Evolutionary conservation across 2,797 vertebrate genomes (phyloP).

Genomic region (Threskiornis aethiopicus): DNA sequence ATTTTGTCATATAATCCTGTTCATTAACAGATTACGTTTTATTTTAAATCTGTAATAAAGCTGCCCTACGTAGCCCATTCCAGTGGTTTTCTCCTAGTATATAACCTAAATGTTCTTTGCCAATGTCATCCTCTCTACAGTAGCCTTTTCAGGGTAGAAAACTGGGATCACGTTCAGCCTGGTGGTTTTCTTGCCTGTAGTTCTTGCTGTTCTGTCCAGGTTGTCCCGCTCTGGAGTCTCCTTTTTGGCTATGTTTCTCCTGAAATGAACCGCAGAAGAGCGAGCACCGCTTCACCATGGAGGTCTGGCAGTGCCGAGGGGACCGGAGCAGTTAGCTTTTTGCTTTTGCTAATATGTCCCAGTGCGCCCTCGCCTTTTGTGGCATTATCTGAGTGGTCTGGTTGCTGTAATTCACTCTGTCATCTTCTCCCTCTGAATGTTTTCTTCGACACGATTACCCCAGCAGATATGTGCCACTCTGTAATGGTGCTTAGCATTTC

Average conservation of each 20-base stretch:
- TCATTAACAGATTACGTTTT: neutral
- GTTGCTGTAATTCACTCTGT: neutral
- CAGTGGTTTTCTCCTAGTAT: neutral
- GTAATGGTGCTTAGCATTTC: neutral
- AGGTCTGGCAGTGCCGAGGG: neutral
- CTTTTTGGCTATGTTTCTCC: neutral
- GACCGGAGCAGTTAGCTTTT: neutral
- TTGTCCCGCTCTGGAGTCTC: neutral
- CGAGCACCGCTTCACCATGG: fast-evolving
- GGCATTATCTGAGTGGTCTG: neutral
- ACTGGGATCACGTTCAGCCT: neutral
- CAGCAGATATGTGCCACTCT: neutral
- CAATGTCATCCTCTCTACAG: neutral
- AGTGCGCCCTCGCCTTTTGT: fast-evolving
- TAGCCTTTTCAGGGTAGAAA: neutral
- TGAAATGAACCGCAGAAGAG: neutral
- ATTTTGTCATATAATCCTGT: neutral
- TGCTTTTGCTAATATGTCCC: neutral
- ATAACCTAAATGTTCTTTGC: neutral
- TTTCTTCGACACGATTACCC: neutral
- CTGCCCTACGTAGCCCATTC: neutral
- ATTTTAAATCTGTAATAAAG: neutral
- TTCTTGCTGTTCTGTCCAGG: neutral
- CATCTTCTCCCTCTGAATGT: neutral
- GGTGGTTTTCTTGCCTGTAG: neutral